Base-by-base conservation (phyloP, 2,888 invertebrate species). In the Eupeodes latifasciatus region DNA sequence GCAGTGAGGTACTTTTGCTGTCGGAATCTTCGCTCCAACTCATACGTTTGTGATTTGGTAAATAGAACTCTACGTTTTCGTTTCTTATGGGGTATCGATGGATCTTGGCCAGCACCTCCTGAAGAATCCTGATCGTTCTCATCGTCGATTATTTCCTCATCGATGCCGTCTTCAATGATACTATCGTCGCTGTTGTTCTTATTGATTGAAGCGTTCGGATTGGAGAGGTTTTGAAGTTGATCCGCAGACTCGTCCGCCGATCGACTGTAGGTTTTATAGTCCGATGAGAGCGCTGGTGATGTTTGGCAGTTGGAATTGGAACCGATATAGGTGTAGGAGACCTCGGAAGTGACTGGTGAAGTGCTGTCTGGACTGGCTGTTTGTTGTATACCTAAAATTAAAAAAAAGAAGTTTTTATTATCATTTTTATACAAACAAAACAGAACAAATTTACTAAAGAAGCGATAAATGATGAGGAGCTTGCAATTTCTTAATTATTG, bases 1-100 rank as follows among this genome's bases (percentile, higher is more conserved):
- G 99, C 99, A 4, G 99, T 99, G 16, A 99, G 95, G 94, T 99
- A 99, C 90, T 98, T 95, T 93, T 99, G 99, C 92, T 99, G 98
- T 4, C 98, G 95, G 94, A 99, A 99, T 89, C 99, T 95, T 92
- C 98, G 94, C 93, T 99, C 99, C 90, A 99, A 93, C 93, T 99
- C 99, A 94, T 97, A 99, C 0, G 99, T 99, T 93, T 99, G 99
- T 0, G 98, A 98, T 94, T 99, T 99, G 72, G 99, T 98, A 94
- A 99, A 99, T 2, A 99, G 95, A 0, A 99, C 99, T 4, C 99
- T 95, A 77, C 99, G 95, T 94, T 99, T 99, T 82, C 99, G 96
- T 92, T 98, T 98, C 94, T 98, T 98, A 92, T 96, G 96, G 14
- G 92, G 91, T 76, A 95, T 93, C 57, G 95, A 94, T 91, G 92